Conservation (phyloP, 1,140 invertebrate species). For the Ruditapes philippinarum region DNA sequence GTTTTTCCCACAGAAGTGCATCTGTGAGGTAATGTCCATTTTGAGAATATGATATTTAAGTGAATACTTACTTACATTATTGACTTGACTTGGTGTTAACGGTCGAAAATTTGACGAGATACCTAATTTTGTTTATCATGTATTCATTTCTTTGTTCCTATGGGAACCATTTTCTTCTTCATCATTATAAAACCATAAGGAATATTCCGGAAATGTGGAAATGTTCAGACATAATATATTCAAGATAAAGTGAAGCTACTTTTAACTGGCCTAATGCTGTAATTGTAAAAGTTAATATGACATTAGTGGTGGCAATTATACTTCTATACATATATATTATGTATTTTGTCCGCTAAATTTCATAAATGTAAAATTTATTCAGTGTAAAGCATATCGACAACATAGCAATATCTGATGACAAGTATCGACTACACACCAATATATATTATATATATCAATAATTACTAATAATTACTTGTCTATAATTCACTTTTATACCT, state of each 20-base stretch:
- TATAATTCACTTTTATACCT: too few species aligned
- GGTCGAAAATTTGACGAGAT: neutral
- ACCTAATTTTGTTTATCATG: neutral
- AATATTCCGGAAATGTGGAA: neutral
- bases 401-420: too few species aligned
- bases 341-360: too few species aligned
- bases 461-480: too few species aligned
- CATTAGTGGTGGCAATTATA: too few species aligned
- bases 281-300: too few species aligned
- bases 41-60: neutral
- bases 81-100: neutral
- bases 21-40: neutral
- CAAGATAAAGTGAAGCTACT: neutral
- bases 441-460: too few species aligned
- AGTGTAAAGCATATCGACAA: too few species aligned
- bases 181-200: neutral
- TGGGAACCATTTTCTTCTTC: neutral
- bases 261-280: too few species aligned
- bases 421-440: too few species aligned
- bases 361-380: too few species aligned
- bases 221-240: conserved; percentile 1
- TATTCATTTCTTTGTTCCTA: neutral
- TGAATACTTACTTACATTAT: neutral
- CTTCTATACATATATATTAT: too few species aligned
- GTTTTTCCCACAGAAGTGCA: neutral